Percentiles rank a stretch among this genome's conserved stretches.
phyloP scores from a whole-genome alignment of 2,797 vertebrate species.

The Lates japonicus region DNA sequence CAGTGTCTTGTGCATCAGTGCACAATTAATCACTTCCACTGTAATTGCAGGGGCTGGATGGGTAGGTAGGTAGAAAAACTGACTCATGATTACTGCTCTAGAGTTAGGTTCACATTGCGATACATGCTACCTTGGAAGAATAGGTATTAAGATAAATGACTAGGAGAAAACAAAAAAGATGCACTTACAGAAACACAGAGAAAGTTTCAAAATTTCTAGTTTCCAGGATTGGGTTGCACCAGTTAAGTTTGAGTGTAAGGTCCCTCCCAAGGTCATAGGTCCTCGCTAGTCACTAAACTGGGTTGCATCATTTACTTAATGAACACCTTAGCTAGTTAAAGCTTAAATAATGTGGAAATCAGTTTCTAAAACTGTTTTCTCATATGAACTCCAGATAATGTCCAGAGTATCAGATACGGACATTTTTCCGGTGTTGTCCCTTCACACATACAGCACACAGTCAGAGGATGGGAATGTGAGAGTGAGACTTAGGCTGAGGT shows the following conservation, averaged over 20 bases:
- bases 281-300: background rate
- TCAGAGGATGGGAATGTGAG: no score
- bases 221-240: background rate
- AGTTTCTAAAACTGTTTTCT: no score
- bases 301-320: background rate
- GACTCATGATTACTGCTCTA: constrained; percentile 8
- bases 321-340: background rate
- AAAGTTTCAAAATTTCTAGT: background rate
- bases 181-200: background rate
- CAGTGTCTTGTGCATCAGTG: background rate
- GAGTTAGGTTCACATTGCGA: constrained; percentile 7
- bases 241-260: background rate
- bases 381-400: no score
- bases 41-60: constrained; percentile 24
- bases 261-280: background rate
- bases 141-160: background rate
- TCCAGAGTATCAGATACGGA: no score
- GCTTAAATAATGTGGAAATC: background rate
- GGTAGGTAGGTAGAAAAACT: background rate
- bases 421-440: no score
- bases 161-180: background rate
- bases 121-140: background rate
- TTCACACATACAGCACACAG: no score
- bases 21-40: constrained; percentile 38
- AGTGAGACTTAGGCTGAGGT: no score